Base-by-base conservation (phyloP, 2,888 invertebrate species). In the Nebria salina region DNA sequence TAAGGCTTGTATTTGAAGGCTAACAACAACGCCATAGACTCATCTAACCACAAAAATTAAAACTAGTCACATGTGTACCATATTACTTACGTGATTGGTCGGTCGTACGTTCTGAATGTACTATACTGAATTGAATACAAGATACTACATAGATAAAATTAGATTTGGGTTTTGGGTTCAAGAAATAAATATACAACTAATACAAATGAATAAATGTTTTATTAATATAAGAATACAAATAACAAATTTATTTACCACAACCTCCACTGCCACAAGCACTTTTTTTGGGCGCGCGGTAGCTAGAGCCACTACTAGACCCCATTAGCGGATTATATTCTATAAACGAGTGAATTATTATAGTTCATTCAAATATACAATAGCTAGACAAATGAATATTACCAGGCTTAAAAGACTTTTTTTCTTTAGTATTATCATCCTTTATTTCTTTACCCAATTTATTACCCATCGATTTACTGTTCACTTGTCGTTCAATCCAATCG, bases 301-400 rank as follows among this genome's bases (percentile, higher is more conserved):
- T 86, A 1, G 86, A 85, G 3, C 86, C 85, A 77, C 85, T 84
- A 25, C 86, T 86, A 78, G 85, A 84, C 3, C 88, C 89, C 85
- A 86, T 87, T 42, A 89, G 83, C 15, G 89, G 89, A 84, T 87
- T 86, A 82, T 89, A 89, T 15, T 88, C 89, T 88, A 83, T 20
- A 79, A 86, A 86, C 83, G 13, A 54, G 68, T 6, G 81, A 73
- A 78, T 54, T 9, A 42, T 20, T 66, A 82, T 76, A 20, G 8
- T 76, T 76, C 15, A 25, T 76, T 70, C 9, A 70, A 26, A 3
- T 75, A 54, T 20, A 5, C 20, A 54, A 64, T 70, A 70, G 4
- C 5, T 25, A 70, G 25, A 68, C 77, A 3, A 75, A 15, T 81
- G 26, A 25, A 77, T 41, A n/a, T 76, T 77, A 83, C 83, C 82